A percentile compares a stretch with the other conserved stretches of the same genome.
Conservation (phyloP, 2,113 vertebrate genomes). For the Eretmochelys imbricata region DNA sequence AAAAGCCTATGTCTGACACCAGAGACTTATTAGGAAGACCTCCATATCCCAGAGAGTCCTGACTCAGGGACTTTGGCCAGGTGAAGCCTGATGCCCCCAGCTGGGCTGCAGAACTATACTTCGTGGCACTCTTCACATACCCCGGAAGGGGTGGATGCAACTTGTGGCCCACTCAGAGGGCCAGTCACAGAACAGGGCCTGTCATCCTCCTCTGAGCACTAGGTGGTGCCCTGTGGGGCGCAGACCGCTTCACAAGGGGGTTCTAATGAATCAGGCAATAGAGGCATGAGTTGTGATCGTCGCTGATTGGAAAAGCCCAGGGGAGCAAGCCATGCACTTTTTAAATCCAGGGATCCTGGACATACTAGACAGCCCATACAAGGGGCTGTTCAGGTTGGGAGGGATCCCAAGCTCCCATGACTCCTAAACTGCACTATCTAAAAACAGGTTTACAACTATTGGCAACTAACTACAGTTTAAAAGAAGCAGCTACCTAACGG, state of each 20-base stretch:
- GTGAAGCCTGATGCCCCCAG: not conserved
- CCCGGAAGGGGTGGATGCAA: not conserved
- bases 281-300: not conserved
- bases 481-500: not conserved
- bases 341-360: not conserved
- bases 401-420: not conserved
- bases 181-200: not conserved
- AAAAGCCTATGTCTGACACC: not conserved
- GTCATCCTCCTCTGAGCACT: not conserved
- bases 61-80: not conserved
- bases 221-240: not conserved
- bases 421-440: not conserved
- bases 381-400: not conserved
- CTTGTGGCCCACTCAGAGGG: not conserved
- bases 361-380: not conserved
- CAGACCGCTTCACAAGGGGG: not conserved
- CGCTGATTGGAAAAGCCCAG: not conserved
- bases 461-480: not conserved
- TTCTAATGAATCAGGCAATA: not conserved
- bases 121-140: not conserved
- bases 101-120: not conserved
- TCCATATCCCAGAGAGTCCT: not conserved
- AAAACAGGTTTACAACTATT: not conserved
- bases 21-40: not conserved
- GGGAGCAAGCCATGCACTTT: not conserved